Evolutionary conservation across 2,113 vertebrate genomes (phyloP), one percentile per base, ranked within the genome.

Genomic region (Platysteira castanea): DNA sequence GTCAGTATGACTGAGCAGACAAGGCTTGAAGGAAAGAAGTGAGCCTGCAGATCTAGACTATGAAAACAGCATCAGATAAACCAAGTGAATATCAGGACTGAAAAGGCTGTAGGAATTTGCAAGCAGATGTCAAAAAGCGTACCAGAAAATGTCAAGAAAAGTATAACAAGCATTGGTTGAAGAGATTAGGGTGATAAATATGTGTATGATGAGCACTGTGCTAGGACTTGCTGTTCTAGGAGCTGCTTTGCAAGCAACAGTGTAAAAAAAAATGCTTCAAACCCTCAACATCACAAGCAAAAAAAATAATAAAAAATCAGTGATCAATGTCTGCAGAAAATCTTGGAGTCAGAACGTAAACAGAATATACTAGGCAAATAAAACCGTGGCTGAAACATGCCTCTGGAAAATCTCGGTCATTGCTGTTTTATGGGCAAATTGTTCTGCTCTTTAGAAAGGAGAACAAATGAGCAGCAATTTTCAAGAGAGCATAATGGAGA

Each of bases 111-210:
- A 98, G 87, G 90, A 98, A 91, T 97, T 97, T 97, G 90, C 88
- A 97, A 98, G 96, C 94, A 97, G 97, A 97, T 97, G 96, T 98
- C 97, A 98, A 96, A 97, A 98, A 96, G 37, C 91, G 90, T 97
- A 97, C 64, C 87, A 95, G 77, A 96, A 98, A 97, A 98, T 46
- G 90, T 98, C 97, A 98, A 96, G 95, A 90, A 96, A 97, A 95
- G 73, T 95, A 87, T 97, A 97, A 97, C 94, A 98, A 98, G 94
- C 82, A 90, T 92, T 92, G 88, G 96, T 96, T 97, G 89, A 80
- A 96, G 96, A 98, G 92, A 97, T 96, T 96, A 95, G 54, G 88
- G 49, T 92, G 94, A 92, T 97, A 98, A 97, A 98, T 96, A 95
- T 85, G 95, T 94, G 90, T 91, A 93, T 84, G 94, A 97, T 95